Base-by-base conservation (phyloP, 2,797 vertebrate genomes). In the Bucorvus abyssinicus region DNA sequence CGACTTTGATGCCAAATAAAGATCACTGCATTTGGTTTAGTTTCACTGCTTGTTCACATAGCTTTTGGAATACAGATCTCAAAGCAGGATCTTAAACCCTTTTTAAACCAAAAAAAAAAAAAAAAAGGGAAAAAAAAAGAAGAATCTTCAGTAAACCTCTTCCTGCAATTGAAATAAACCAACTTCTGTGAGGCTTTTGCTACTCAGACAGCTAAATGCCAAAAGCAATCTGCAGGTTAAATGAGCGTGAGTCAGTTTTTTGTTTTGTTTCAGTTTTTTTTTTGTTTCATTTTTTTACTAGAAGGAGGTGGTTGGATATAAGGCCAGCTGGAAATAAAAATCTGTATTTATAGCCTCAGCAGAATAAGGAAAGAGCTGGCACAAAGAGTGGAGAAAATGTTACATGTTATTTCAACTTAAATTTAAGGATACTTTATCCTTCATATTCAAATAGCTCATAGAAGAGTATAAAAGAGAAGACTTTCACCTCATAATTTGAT, bases 251-350 rank as follows among this genome's bases (percentile, higher is more conserved):
- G n/a, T 1, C 1, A 40, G 5, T 4, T 69, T 84, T 73, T 47
- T 57, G 12, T 60, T 21, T 21, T 61, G 26, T 40, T 61, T 61
- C 27, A 16, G 17, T 29, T 63, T 26, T 36, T 42, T 17, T 40
- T 21, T 12, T 49, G 34, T 71, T 29, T 19, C n/a, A n/a, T 57
- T 64, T 74, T 64, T 68, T 15, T 1, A 36, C 20, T 77, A 89
- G 40, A 87, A 95, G 75, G 74, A 96, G 88, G 82, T 97, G 88
- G 87, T 87, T 95, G 95, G 34, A 83, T 96, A 88, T 60, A 93
- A 95, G 82, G 49, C 74, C 94, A 97, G 45, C 49, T 90, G 89
- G 95, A 96, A 97, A 96, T 78, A 95, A 93, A 96, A 94, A 84
- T 77, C 79, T 96, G 69, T 93, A 96, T 95, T 95, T 96, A 93